These are phyloP conservation scores for Tapirus terrestris DNA, from an alignment of 2,113 vertebrate species.

Conservation along the genomic window DNA sequence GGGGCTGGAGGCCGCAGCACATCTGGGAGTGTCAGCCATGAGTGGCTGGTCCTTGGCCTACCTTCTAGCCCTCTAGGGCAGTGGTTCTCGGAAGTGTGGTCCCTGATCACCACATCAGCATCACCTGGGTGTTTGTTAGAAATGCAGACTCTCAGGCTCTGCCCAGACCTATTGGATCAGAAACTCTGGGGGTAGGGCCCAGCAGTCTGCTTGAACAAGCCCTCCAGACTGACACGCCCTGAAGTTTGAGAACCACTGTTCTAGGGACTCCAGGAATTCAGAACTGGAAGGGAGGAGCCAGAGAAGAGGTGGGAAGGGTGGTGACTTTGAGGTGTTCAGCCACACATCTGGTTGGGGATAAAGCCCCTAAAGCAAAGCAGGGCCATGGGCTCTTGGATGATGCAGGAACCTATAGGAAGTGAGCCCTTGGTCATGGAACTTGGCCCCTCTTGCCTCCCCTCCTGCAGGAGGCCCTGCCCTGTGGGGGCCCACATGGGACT, in stretches of 20 bases:
- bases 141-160: not conserved
- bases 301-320: not conserved
- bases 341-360: no score
- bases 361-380: not conserved
- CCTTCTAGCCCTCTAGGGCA: not conserved
- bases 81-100: not conserved
- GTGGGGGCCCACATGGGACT: not conserved
- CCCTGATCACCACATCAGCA: not conserved
- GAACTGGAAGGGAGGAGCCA: not conserved
- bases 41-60: not conserved
- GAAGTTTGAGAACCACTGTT: not conserved
- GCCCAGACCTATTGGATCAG: not conserved
- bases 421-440: not conserved
- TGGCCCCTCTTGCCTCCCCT: not conserved
- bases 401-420: not conserved
- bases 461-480: not conserved
- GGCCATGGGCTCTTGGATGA: no score
- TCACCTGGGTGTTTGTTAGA: not conserved
- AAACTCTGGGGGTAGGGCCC: no score
- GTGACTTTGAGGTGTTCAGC: not conserved
- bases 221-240: not conserved
- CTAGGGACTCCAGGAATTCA: not conserved
- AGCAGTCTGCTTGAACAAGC: not conserved
- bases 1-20: not conserved
- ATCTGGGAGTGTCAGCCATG: not conserved